These are phyloP conservation scores for Ichneumoninae sp. DNA, from an alignment of 2,888 invertebrate genomes.

Conservation along the genomic window DNA sequence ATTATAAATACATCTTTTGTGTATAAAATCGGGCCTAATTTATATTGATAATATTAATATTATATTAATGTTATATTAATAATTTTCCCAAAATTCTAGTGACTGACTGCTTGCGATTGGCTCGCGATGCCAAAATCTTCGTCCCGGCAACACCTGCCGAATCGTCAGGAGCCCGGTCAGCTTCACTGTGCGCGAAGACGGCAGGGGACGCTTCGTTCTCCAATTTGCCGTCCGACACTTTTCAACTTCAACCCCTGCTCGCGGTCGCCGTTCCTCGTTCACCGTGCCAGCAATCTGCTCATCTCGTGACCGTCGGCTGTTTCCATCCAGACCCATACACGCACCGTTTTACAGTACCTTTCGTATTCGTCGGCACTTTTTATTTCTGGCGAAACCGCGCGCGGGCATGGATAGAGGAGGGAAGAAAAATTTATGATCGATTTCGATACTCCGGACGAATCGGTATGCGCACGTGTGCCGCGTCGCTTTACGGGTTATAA, in stretches of 20 bases:
- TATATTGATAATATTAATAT: too few species aligned
- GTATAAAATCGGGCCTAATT: too few species aligned
- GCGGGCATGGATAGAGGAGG: not conserved
- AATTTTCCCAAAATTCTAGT: not conserved
- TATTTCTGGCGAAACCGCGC: not conserved
- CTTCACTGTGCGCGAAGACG: not conserved
- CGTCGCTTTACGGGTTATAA: not conserved
- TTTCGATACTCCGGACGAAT: slow-evolving; percentile 37
- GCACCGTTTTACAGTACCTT: slow-evolving; percentile 3
- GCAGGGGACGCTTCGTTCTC: not conserved
- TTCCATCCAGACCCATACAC: not conserved
- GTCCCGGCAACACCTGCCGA: not conserved
- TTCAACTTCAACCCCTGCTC: slow-evolving; percentile 39
- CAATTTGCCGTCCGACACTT: slow-evolving; percentile 80
- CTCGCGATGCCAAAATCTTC: not conserved
- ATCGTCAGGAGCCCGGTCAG: not conserved
- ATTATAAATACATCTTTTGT: too few species aligned
- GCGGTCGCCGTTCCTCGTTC: slow-evolving; percentile 9
- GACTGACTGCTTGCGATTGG: not conserved
- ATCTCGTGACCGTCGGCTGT: slow-evolving; percentile 7
- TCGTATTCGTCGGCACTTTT: not conserved
- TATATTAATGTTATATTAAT: not conserved
- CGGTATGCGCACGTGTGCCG: not conserved
- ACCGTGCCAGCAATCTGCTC: slow-evolving; percentile 14
- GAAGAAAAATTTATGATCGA: slow-evolving; percentile 31